Evolutionary conservation across 2,888 invertebrate species (phyloP), one percentile per base, ranked within the genome.

Genomic region (Steinernema scapterisci): DNA sequence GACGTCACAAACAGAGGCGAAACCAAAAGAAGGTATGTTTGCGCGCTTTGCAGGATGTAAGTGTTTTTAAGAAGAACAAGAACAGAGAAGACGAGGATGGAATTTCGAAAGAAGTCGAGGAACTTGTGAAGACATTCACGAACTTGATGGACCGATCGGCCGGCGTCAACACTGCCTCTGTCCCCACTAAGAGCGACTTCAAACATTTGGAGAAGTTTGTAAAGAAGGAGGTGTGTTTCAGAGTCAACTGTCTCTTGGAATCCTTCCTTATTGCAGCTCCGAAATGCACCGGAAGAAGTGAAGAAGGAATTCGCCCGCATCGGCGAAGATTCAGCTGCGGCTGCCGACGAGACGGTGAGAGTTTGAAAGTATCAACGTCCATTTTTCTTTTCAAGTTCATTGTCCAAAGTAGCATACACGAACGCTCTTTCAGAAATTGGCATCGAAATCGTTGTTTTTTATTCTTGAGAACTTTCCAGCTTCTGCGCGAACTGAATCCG

Each of bases 181-280:
- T 31, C 13, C 63, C 63, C 27, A 31, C 31, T 1, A 25, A 63
- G 16, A 5, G 19, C 16, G 31, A 63, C 25, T 63, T 63, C 27
- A 25, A 63, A 38, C 1, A 63, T 27, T 16, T 63, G 9, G 25
- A 63, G 31, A 31, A 9, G 1, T 63, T 63, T 27, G 63, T 63
- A 2, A 27, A 11, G 31, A 63, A 63, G 16, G 63, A 63, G 63
- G 63, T 63, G n/a, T n/a, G n/a, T n/a, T n/a, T n/a, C n/a, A n/a
- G n/a, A n/a, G n/a, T n/a, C n/a, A n/a, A n/a, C n/a, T n/a, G n/a
- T 13, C 54, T 54, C 51, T n/a, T 51, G 51, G n/a, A 16, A 48
- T 13, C 48, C 48, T 48, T 48, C 13, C 19, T 19, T 7, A 7
- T 48, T 54, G 5, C 21, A 54, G 54, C 54, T 54, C 13, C 25